Evolutionary conservation across 2,113 vertebrate species (phyloP).

Genomic region (Rhodinocichla rosea): DNA sequence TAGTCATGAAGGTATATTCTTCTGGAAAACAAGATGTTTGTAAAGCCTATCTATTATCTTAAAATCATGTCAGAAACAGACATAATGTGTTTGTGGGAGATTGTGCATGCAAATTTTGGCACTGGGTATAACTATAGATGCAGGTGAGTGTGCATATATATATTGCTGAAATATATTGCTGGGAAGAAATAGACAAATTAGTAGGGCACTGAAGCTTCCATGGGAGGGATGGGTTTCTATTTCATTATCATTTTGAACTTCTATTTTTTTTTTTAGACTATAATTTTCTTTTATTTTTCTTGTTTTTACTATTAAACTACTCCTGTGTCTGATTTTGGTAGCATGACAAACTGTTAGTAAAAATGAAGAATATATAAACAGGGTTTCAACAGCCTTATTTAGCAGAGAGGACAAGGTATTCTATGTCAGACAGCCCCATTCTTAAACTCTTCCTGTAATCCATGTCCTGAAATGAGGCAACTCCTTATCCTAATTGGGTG

Average conservation of each 20-base stretch:
- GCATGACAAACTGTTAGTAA: neutral
- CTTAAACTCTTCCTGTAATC: neutral
- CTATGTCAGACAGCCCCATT: neutral
- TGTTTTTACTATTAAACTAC: neutral
- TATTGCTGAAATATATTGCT: neutral
- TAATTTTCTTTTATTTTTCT: neutral
- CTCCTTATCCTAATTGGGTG: neutral
- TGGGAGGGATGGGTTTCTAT: neutral
- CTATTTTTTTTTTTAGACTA: neutral
- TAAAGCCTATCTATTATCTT: neutral
- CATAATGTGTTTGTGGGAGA: neutral
- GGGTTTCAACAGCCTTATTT: neutral
- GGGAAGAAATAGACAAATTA: neutral
- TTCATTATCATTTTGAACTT: neutral
- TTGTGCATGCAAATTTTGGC: neutral
- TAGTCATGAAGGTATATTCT: neutral
- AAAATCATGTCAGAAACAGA: neutral
- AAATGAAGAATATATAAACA: neutral
- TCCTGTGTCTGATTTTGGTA: neutral
- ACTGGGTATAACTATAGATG: neutral
- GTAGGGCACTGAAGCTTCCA: neutral
- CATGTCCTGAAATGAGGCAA: neutral
- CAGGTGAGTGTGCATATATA: fast-evolving
- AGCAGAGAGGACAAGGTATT: neutral
- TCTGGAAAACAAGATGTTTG: neutral